Base-by-base conservation (phyloP, 1,140 invertebrate species). In the Ostrea edulis region DNA sequence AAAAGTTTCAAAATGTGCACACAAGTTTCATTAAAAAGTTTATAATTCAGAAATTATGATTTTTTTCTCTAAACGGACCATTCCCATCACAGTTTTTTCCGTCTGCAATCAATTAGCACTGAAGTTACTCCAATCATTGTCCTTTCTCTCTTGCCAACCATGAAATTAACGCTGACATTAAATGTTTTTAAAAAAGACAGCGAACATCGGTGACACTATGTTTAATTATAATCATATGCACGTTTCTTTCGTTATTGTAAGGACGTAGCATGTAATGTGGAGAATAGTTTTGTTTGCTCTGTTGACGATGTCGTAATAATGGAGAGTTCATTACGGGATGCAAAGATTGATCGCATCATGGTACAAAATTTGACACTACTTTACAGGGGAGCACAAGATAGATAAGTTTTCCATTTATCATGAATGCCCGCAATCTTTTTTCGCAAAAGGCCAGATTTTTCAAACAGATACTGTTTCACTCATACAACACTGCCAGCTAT, bases 191-290 rank as follows among this genome's bases (percentile, higher is more conserved):
- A 77, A 35, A 77, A 77, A 77, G 68, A 77, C 68, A 77, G 68
- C 11, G 14, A 77, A 77, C 68, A 77, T 77, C 68, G 68, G 22
- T 3, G 68, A 12, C 68, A 29, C 68, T 25, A 77, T 77, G 68
- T 77, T 77, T 77, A 77, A 77, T 77, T 77, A 77, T 77, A 77
- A 77, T 77, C 68, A 77, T 77, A 77, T 77, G 25, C 68, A 77
- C 68, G 68, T 29, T 29, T 25, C 68, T 77, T 77, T 77, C 29
- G 68, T 77, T 77, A 77, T 77, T 77, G 29, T 77, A 35, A 77
- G 68, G 25, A 77, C 22, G 25, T 9, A 25, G 25, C 29, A 77
- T 25, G 68, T 77, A 77, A 77, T 77, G 25, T 62, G 55, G n/a
- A 62, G 22, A 77, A 77, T 29, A 25, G 22, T 77, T 77, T 14